These are phyloP conservation scores for Bradypodion pumilum DNA, from an alignment of 2,797 vertebrate genomes.

Conservation along the genomic window DNA sequence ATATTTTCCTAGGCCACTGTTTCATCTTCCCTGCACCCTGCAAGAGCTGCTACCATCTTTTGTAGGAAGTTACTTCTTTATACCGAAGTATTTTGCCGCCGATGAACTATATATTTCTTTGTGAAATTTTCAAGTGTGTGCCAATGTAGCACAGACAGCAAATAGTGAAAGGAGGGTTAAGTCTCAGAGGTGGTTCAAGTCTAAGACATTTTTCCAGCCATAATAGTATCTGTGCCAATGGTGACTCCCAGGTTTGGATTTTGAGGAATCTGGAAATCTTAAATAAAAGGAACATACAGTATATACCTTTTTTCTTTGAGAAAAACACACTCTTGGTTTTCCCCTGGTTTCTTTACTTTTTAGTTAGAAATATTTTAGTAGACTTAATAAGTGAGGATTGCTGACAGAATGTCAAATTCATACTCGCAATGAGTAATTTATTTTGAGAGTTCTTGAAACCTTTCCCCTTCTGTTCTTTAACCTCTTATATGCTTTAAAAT, in stretches of 20 bases:
- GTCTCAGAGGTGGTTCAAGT: background rate
- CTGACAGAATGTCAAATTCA: conserved; percentile 31
- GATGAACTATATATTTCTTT: background rate
- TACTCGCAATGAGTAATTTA: background rate
- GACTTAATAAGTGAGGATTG: background rate
- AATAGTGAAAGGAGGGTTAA: background rate
- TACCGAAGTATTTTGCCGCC: background rate
- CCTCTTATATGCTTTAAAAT: conserved; percentile 21
- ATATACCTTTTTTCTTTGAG: background rate
- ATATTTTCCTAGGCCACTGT: background rate
- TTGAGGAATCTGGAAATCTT: conserved; percentile 6
- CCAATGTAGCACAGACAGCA: background rate
- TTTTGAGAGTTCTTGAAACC: conserved; percentile 12
- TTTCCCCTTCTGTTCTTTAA: background rate
- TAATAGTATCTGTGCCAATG: background rate
- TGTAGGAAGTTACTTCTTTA: background rate
- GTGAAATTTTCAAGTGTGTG: background rate
- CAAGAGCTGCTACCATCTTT: background rate
- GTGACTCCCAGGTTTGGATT: conserved; percentile 5
- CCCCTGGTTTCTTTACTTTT: background rate
- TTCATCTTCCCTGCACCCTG: background rate
- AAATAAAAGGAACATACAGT: background rate
- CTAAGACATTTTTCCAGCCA: conserved; percentile 15
- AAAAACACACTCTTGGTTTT: background rate
- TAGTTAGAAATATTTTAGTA: conserved; percentile 5